Percentiles rank a stretch among this genome's conserved stretches.
Evolutionary conservation across 2,113 vertebrate species (phyloP).

Genomic region (Urocitellus parryii): DNA sequence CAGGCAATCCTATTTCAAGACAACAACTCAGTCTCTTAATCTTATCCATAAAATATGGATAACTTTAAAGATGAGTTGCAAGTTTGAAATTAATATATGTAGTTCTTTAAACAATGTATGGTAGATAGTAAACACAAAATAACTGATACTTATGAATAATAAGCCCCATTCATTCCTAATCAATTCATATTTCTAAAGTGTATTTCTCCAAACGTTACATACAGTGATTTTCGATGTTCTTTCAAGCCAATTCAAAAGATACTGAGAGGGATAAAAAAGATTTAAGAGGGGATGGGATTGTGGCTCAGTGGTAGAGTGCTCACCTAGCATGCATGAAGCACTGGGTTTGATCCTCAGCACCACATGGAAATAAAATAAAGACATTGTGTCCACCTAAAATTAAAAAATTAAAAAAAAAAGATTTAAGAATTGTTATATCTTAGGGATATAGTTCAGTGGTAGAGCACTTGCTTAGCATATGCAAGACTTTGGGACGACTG

Average conservation of each 20-base stretch:
- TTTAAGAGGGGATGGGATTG: not conserved
- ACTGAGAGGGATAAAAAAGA: slow-evolving; percentile 40
- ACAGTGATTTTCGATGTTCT: slow-evolving; percentile 30
- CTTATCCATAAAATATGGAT: slow-evolving; percentile 47
- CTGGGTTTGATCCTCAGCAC: too few relatives aligned
- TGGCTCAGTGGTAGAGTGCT: too few relatives aligned
- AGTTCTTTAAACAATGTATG: slow-evolving; percentile 52
- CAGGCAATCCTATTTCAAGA: slow-evolving; percentile 39
- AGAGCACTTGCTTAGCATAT: not conserved
- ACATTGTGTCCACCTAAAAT: too few relatives aligned
- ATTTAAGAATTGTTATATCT: slow-evolving; percentile 38
- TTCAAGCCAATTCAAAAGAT: slow-evolving; percentile 66
- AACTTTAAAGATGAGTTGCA: slow-evolving; percentile 19
- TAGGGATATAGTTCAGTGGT: not conserved
- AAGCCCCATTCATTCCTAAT: not conserved
- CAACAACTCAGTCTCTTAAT: not conserved
- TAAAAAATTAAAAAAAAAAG: not conserved
- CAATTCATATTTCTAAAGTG: slow-evolving; percentile 43
- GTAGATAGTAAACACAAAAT: slow-evolving; percentile 23
- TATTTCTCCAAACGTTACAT: slow-evolving; percentile 41
- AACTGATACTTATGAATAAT: not conserved
- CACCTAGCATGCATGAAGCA: too few relatives aligned
- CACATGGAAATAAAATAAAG: too few relatives aligned
- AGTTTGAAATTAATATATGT: not conserved
- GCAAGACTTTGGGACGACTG: not conserved